Conservation (phyloP, 2,113 vertebrate species). For the Muscicapa adusta region DNA sequence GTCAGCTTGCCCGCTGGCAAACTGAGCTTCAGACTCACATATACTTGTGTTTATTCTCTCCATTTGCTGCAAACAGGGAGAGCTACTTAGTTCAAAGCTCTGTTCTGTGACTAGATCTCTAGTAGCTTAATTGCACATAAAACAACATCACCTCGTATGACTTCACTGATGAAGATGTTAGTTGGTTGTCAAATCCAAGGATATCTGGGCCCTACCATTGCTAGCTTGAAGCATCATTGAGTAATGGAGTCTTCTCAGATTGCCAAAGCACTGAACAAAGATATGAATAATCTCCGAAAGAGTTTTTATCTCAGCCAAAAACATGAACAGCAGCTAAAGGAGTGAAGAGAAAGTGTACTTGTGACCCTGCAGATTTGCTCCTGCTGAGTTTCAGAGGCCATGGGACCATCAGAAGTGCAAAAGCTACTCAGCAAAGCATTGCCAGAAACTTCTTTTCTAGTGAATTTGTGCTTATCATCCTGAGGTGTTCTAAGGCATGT, state of each 20-base stretch:
- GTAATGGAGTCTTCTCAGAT: neutral
- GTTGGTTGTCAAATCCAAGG: neutral
- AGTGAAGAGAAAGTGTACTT: neutral
- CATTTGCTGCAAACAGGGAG: neutral
- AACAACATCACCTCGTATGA: neutral
- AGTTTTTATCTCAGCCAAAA: neutral
- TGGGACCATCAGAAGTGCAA: neutral
- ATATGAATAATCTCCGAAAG: neutral
- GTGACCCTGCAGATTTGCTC: neutral
- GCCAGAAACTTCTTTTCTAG: neutral
- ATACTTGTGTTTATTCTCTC: neutral
- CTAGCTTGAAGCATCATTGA: neutral
- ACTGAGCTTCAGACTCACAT: neutral
- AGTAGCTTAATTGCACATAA: slow-evolving; percentile 25
- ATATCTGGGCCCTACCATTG: neutral
- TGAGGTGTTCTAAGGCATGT: neutral
- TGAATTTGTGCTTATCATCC: neutral
- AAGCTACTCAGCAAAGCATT: neutral
- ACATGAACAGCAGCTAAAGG: neutral
- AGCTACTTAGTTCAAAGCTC: slow-evolving; percentile 22
- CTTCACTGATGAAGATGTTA: neutral
- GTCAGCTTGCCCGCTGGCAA: neutral
- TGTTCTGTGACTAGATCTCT: neutral
- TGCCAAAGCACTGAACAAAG: neutral
- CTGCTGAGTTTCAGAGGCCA: neutral